These are phyloP conservation scores for Ailurus styani DNA, from an alignment of 2,113 vertebrate species.

Conservation along the genomic window DNA sequence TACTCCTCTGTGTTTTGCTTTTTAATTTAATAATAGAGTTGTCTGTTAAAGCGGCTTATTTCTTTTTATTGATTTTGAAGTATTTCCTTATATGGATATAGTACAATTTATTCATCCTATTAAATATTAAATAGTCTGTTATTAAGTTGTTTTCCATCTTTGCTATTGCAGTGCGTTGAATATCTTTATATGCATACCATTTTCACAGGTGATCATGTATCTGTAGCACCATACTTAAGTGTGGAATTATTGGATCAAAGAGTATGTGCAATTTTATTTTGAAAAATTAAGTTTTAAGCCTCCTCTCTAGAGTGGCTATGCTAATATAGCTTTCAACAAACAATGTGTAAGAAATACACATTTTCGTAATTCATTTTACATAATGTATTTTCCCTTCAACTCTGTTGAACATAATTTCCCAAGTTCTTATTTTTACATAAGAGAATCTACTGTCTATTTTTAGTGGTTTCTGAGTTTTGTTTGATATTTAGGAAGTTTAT, in stretches of 20 bases:
- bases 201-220: not conserved
- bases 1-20: not conserved
- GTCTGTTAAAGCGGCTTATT: not conserved
- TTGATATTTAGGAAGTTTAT: not conserved
- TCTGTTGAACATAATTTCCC: not conserved
- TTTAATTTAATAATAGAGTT: not conserved
- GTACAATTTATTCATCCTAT: not conserved
- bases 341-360: not conserved
- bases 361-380: not conserved
- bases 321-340: not conserved
- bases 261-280: conserved; percentile 2
- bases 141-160: conserved; percentile 2
- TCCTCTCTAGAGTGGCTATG: not conserved
- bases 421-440: not conserved
- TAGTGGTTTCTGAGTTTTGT: not conserved
- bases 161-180: not conserved
- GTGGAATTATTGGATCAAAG: not conserved
- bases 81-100: not conserved
- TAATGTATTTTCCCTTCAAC: not conserved
- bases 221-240: not conserved
- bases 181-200: not conserved
- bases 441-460: not conserved
- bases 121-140: not conserved
- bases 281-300: conserved; percentile 3
- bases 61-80: not conserved